These are phyloP conservation scores for Limnephilus rhombicus DNA, from an alignment of 2,888 invertebrate species.

Conservation along the genomic window DNA sequence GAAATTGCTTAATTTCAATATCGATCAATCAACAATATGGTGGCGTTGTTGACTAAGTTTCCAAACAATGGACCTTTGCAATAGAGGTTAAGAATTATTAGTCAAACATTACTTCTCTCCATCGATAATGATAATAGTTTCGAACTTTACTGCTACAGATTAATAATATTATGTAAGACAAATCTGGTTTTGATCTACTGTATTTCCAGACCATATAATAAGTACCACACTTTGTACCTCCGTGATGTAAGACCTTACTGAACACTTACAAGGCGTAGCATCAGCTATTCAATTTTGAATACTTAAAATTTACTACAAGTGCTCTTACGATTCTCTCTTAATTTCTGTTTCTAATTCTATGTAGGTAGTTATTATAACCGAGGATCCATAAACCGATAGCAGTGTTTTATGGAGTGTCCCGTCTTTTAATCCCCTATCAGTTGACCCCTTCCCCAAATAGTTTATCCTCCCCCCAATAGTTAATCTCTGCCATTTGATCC, in stretches of 20 bases:
- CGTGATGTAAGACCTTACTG: neutral
- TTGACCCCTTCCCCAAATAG: too few species aligned
- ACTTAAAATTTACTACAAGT: too few species aligned
- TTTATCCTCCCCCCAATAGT: too few species aligned
- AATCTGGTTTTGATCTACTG: constrained; percentile 38
- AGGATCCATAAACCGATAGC: too few species aligned
- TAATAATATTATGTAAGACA: constrained; percentile 29
- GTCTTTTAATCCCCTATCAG: too few species aligned
- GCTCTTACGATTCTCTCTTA: too few species aligned
- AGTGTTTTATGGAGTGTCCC: too few species aligned
- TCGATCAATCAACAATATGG: neutral
- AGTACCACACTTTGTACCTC: neutral
- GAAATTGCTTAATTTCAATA: neutral
- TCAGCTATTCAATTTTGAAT: neutral
- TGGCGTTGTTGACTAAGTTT: neutral
- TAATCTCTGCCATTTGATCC: too few species aligned
- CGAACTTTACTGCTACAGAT: neutral
- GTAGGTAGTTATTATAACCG: too few species aligned
- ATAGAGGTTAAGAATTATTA: constrained; percentile 20
- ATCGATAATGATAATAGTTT: neutral
- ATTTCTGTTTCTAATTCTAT: too few species aligned
- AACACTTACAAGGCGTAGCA: neutral
- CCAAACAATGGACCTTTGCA: constrained; percentile 16
- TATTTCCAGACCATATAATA: constrained; percentile 8
- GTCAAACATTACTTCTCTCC: constrained; percentile 12